phyloP scores from a whole-genome alignment of 2,113 vertebrate genomes.

The Limnothrissa miodon region DNA sequence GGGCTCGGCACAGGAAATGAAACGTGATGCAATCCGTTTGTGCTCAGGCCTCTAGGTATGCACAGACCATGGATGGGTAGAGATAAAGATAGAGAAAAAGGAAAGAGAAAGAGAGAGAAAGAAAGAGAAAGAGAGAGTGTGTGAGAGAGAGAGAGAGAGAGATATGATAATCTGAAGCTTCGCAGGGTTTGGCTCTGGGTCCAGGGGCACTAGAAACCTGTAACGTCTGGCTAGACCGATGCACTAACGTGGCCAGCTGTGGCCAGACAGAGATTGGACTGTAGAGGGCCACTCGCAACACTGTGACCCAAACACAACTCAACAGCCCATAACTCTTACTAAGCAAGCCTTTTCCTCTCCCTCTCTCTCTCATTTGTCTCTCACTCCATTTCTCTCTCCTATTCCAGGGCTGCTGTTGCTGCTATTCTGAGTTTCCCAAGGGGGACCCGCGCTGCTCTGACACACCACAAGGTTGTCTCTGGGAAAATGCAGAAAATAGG shows the following conservation, averaged over 20 bases:
- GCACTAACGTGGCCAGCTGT: not conserved
- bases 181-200: not conserved
- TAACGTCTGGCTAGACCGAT: not conserved
- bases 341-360: not conserved
- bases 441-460: slow-evolving; percentile 54
- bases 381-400: not conserved
- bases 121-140: not conserved
- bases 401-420: not conserved
- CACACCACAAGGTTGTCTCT: slow-evolving; percentile 60
- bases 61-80: not conserved
- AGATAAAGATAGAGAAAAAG: slow-evolving; percentile 8
- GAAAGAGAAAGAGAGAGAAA: slow-evolving; percentile 28
- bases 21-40: slow-evolving; percentile 11
- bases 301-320: not conserved
- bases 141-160: slow-evolving; percentile 45
- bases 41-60: not conserved
- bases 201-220: not conserved
- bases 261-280: slow-evolving; percentile 11
- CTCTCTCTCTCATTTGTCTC: not conserved
- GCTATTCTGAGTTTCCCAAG: slow-evolving; percentile 72
- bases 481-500: slow-evolving; percentile 72
- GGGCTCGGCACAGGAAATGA: not conserved
- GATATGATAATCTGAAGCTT: no score
- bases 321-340: slow-evolving; percentile 6
- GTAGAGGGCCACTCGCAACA: not conserved